Percentiles rank a stretch among this genome's conserved stretches.
phyloP scores from a whole-genome alignment of 2,797 vertebrate genomes.

The Melopsittacus undulatus region DNA sequence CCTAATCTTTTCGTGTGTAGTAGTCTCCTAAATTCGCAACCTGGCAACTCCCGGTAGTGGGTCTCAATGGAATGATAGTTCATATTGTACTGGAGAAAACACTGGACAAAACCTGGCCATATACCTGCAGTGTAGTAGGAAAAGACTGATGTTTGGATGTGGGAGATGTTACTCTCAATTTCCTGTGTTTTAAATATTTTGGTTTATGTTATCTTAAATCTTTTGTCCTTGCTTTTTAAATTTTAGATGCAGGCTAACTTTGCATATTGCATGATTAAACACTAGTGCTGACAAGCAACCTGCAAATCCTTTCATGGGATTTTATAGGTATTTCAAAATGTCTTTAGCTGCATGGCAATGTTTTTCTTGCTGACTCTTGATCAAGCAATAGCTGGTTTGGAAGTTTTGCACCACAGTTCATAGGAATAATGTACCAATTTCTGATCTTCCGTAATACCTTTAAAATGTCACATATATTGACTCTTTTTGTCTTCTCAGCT shows the following conservation, averaged over 20 bases:
- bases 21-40: neutral
- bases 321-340: constrained; percentile 20
- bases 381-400: neutral
- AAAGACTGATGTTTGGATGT: neutral
- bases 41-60: neutral
- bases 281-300: neutral
- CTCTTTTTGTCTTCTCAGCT: constrained; percentile 5
- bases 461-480: constrained; percentile 25
- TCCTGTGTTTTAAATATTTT: neutral
- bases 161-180: neutral
- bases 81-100: neutral
- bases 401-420: neutral
- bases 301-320: neutral
- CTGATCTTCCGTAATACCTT: neutral
- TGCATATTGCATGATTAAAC: neutral
- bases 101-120: neutral
- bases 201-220: neutral
- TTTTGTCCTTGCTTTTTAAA: constrained; percentile 5
- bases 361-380: constrained; percentile 10
- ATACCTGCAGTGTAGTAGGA: neutral
- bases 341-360: neutral
- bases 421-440: neutral
- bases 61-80: neutral
- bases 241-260: neutral
- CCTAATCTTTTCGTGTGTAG: neutral